Evolutionary conservation across 2,888 invertebrate species (phyloP).

Genomic region (Meloe dianella): DNA sequence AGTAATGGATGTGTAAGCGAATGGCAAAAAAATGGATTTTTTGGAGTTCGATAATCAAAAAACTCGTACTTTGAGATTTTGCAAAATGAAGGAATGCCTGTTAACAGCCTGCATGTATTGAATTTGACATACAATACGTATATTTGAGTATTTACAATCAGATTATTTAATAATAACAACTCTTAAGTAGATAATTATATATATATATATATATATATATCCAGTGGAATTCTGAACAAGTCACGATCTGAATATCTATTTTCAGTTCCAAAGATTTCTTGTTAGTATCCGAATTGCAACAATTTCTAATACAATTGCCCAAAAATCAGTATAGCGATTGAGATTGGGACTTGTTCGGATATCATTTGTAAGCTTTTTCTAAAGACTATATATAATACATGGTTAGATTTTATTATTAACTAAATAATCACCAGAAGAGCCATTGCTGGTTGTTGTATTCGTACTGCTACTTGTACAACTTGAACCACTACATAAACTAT

Average conservation of each 20-base stretch:
- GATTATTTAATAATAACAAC: neutral
- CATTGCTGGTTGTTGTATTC: conserved; percentile 40
- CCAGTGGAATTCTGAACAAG: neutral
- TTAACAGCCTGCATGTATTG: neutral
- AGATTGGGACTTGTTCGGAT: too few species aligned
- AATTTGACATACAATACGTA: neutral
- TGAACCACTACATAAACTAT: conserved; percentile 45
- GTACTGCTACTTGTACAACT: conserved; percentile 30
- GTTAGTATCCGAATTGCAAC: too few species aligned
- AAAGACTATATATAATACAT: too few species aligned
- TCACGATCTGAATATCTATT: neutral
- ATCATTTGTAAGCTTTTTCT: too few species aligned
- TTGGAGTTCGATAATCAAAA: too few species aligned
- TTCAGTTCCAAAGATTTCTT: too few species aligned
- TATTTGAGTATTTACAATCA: neutral
- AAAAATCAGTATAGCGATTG: too few species aligned
- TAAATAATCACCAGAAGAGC: conserved; percentile 45
- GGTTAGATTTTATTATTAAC: conserved; percentile 35
- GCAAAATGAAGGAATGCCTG: neutral
- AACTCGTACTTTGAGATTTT: neutral
- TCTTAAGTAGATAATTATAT: neutral
- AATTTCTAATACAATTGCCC: too few species aligned
- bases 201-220: neutral
- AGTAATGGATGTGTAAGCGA: too few species aligned
- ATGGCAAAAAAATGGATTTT: too few species aligned